Percentiles rank a stretch among this genome's conserved stretches.
These are phyloP conservation scores for Drosophila lowei DNA, from an alignment of 1,140 invertebrate genomes.

Conservation along the genomic window DNA sequence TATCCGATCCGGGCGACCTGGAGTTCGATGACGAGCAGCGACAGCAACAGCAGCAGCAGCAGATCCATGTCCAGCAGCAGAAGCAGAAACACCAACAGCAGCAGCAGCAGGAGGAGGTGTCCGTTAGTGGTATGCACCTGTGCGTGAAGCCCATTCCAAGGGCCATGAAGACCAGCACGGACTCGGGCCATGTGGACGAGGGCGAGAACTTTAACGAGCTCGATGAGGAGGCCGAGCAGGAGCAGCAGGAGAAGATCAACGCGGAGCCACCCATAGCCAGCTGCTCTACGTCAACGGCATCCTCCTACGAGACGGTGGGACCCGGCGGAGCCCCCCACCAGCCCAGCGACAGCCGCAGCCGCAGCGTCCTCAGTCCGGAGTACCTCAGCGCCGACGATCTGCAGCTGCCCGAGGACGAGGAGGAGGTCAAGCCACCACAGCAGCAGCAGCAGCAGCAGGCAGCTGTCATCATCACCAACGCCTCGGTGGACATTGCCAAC, in stretches of 20 bases:
- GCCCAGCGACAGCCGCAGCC: conserved; percentile 40
- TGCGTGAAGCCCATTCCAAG: conserved; percentile 75
- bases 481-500: conserved; percentile 86
- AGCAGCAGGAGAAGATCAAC: conserved; percentile 16
- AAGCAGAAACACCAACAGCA: conserved; percentile 71
- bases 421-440: conserved; percentile 17
- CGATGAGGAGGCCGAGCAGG: conserved; percentile 40
- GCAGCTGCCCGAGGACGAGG: conserved; percentile 63
- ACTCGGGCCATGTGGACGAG: conserved; percentile 83
- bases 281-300: conserved; percentile 74
- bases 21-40: conserved; percentile 84
- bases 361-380: conserved; percentile 72
- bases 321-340: conserved; percentile 26
- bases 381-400: conserved; percentile 77
- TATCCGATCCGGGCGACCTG: conserved; percentile 79
- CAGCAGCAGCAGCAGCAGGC: conserved; percentile 40
- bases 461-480: conserved; percentile 87
- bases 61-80: too few relatives aligned
- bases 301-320: conserved; percentile 81
- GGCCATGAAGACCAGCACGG: conserved; percentile 82
- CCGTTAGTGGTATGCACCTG: conserved; percentile 36
- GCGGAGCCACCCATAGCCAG: conserved; percentile 40
- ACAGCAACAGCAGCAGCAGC: conserved; percentile 77
- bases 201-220: conserved; percentile 80
- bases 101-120: conserved; percentile 46